These are phyloP conservation scores for Paradoxurus hermaphroditus DNA, from an alignment of 2,113 vertebrate species.

Conservation along the genomic window DNA sequence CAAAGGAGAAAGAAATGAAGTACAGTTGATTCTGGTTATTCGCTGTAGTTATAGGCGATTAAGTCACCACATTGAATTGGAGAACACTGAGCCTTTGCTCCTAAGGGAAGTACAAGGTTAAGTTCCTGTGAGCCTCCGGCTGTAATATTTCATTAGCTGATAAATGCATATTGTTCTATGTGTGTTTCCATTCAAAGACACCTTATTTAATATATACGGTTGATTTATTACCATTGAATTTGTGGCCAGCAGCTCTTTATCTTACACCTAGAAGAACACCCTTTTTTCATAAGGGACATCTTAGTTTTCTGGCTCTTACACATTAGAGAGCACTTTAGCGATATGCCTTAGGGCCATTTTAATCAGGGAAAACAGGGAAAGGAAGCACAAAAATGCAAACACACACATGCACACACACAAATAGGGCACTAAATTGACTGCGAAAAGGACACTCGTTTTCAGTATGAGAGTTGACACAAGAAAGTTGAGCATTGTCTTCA, in stretches of 20 bases:
- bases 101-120: not conserved
- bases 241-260: not conserved
- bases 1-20: not conserved
- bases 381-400: not conserved
- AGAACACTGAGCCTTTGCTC: not conserved
- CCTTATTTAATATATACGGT: not conserved
- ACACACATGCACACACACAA: not conserved
- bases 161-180: not conserved
- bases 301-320: not conserved
- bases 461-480: not conserved
- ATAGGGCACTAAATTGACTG: not conserved
- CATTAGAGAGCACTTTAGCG: not conserved
- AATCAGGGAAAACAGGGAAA: not conserved
- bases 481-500: not conserved
- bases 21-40: not conserved
- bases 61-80: not conserved
- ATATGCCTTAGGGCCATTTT: not conserved
- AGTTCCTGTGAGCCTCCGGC: not conserved
- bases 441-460: not conserved
- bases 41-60: not conserved
- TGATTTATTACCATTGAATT: not conserved
- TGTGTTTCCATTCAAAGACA: not conserved
- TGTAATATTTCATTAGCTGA: not conserved
- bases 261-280: not conserved
- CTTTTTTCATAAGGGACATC: not conserved